Evolutionary conservation across 1,140 invertebrate species (phyloP), one percentile per base, ranked within the genome.

Genomic region (Bactericera cockerelli): DNA sequence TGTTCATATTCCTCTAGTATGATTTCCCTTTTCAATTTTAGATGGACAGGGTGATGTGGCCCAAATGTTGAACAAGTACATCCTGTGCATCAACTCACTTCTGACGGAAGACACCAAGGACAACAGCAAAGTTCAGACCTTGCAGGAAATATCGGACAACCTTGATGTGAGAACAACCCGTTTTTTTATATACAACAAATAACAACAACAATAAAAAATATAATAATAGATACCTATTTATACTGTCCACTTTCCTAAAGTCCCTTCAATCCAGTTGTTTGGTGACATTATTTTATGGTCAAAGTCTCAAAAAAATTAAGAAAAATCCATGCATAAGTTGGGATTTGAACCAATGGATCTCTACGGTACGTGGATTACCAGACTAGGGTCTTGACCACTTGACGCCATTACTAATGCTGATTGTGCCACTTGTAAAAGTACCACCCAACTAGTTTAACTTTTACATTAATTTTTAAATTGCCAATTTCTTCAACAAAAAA

Each of bases 71-170:
- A 87, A 86, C 67, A 85, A 82, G 31, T 87, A 86, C 66, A 73
- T 79, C 57, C 86, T 83, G 64, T 87, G 84, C 73, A 81, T 88
- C 38, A 86, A 79, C 31, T 83, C 86, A 73, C 67, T 89, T 57
- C 82, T 79, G 26, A 86, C 89, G 72, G 77, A 75, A 13, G 77
- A 75, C 13, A 80, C 84, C 6, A 91, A 89, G 67, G 89, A 93
- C 70, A 92, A 95, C 67, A 83, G 86, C 55, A 95, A 94, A 75
- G 72, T 94, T 11, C 94, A 95, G 73, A 90, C 90, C 21, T 89
- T 89, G 8, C 91, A 95, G 71, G 92, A 95, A 69, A 76, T 97
- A 1, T 93, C 87, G 70, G 91, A 96, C 74, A 92, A 94, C 71
- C 91, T 96, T 72, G 93, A 97, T 81, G 88, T 87, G 75, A 69